phyloP scores from a whole-genome alignment of 2,797 vertebrate species.

The Coracias cyanogaster region DNA sequence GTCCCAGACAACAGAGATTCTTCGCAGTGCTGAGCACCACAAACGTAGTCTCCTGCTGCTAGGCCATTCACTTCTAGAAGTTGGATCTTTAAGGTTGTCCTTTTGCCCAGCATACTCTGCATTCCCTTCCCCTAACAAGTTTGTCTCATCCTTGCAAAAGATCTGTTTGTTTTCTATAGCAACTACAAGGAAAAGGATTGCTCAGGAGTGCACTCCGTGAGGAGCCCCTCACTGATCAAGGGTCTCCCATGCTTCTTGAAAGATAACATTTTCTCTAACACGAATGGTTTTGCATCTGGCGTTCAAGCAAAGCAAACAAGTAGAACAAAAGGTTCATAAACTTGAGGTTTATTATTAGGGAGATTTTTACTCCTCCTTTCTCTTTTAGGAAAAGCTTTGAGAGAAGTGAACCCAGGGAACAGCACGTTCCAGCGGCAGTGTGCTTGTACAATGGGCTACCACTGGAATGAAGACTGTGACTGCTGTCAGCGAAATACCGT shows the following conservation, averaged over 20 bases:
- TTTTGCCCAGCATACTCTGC: neutral
- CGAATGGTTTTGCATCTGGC: neutral
- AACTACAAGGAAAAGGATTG: neutral
- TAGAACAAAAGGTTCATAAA: neutral
- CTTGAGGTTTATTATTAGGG: neutral
- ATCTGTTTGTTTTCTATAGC: neutral
- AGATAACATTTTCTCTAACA: neutral
- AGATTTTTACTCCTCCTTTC: neutral
- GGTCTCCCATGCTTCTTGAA: neutral
- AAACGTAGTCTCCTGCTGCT: neutral
- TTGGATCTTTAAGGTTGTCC: neutral
- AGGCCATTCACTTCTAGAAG: neutral
- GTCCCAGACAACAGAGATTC: neutral
- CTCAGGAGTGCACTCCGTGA: neutral
- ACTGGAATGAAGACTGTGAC: constrained; percentile 90
- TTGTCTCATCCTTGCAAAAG: neutral
- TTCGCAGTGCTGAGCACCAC: neutral
- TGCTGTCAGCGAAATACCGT: constrained; percentile 86
- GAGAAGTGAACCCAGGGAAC: constrained; percentile 82
- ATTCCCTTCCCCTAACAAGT: neutral
- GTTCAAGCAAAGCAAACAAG: neutral
- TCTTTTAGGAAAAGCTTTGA: constrained; percentile 86
- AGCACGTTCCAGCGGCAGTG: constrained; percentile 83
- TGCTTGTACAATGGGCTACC: constrained; percentile 83
- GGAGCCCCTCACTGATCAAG: fast-evolving